These are phyloP conservation scores for Halcyon malimbica DNA, from an alignment of 2,113 vertebrate species.

Conservation along the genomic window DNA sequence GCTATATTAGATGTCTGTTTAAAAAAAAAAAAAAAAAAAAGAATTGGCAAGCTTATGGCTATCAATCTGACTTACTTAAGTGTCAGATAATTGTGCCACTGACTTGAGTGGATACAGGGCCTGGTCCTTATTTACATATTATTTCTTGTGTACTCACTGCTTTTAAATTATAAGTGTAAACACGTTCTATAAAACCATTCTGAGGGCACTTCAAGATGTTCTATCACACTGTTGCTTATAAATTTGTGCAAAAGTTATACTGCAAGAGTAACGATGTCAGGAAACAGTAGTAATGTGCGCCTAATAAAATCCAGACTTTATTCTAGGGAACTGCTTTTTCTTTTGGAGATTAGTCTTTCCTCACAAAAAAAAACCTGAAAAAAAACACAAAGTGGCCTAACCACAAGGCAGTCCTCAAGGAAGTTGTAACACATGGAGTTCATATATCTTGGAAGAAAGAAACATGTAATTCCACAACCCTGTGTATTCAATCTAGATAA, in stretches of 20 bases:
- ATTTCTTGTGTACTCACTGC: background rate
- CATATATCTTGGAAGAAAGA: background rate
- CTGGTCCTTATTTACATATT: background rate
- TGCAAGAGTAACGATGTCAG: background rate
- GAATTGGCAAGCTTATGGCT: background rate
- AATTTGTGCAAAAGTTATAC: background rate
- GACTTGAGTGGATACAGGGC: background rate
- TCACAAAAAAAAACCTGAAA: background rate
- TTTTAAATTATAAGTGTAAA: background rate
- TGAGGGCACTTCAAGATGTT: background rate
- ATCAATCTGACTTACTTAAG: background rate
- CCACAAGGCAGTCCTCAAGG: background rate
- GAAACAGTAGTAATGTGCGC: conserved; percentile 5
- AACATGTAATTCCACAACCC: background rate
- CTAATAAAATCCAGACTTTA: conserved; percentile 2
- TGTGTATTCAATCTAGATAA: background rate
- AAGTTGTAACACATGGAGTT: conserved; percentile 16
- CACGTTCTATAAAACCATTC: background rate
- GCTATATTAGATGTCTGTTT: background rate
- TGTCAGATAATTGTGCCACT: background rate
- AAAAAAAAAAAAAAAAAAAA: background rate
- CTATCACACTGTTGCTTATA: background rate
- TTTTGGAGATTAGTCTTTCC: background rate
- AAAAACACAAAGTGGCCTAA: background rate
- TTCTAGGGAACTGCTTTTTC: background rate